Evolutionary conservation across 2,797 vertebrate genomes (phyloP).

Genomic region (Cyclopterus lumpus): DNA sequence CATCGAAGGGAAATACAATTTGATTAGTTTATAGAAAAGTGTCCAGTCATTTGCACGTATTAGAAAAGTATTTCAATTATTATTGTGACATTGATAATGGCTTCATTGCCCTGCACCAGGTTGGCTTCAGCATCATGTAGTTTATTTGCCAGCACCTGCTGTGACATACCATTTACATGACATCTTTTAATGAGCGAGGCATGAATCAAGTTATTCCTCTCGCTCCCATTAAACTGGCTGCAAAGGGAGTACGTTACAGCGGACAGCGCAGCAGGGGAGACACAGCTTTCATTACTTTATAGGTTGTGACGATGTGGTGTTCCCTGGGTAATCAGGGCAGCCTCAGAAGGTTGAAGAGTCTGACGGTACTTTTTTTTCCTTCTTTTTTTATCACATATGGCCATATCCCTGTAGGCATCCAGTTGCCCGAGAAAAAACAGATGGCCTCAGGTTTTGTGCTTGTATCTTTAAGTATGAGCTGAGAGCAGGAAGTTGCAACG

Average conservation of each 20-base stretch:
- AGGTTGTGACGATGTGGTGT: slow-evolving; percentile 33
- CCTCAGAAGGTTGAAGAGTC: slow-evolving; percentile 49
- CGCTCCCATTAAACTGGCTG: slow-evolving; percentile 64
- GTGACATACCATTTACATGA: slow-evolving; percentile 19
- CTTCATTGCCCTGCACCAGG: not conserved
- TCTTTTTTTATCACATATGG: slow-evolving; percentile 43
- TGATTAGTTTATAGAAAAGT: not conserved
- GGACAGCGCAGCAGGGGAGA: slow-evolving; percentile 42
- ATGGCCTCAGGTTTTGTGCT: slow-evolving; percentile 62
- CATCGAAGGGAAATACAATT: not conserved
- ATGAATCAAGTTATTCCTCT: slow-evolving; percentile 72
- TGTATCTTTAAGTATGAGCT: slow-evolving; percentile 62
- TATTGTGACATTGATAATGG: not conserved
- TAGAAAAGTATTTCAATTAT: not conserved
- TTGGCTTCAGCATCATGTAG: not conserved
- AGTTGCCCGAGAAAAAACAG: slow-evolving; percentile 67
- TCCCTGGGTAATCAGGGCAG: slow-evolving; percentile 50
- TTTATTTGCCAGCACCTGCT: slow-evolving; percentile 23
- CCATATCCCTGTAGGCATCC: slow-evolving; percentile 48
- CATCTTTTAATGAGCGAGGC: slow-evolving; percentile 31
- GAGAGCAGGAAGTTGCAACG: slow-evolving; percentile 51
- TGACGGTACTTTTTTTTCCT: slow-evolving; percentile 35
- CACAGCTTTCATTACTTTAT: slow-evolving; percentile 56
- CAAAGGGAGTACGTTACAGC: slow-evolving; percentile 44
- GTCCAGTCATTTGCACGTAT: not conserved